Conservation (phyloP, 2,797 vertebrate species). For the Iguana delicatissima region DNA sequence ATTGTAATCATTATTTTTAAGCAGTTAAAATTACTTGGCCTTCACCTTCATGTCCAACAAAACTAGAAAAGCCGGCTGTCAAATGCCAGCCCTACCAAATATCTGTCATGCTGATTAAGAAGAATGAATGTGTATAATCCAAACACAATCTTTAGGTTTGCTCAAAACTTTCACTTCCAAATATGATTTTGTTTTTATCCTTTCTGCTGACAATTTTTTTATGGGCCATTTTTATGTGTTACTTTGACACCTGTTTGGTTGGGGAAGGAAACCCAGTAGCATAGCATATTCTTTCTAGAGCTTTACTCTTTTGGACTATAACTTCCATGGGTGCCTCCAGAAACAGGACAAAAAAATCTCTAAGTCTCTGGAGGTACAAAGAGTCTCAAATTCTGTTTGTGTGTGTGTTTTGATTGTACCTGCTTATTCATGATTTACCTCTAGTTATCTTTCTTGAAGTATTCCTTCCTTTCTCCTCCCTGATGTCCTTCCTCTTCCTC, state of each 20-base stretch:
- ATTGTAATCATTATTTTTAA: conserved; percentile 47
- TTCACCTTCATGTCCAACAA: conserved; percentile 25
- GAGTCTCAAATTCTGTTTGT: no score
- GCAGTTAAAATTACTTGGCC: conserved; percentile 34
- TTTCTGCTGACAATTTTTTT: not conserved
- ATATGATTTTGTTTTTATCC: not conserved
- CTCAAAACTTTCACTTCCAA: not conserved
- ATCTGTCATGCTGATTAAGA: conserved; percentile 40
- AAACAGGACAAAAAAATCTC: no score
- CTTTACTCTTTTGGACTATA: no score
- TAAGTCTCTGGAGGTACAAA: no score
- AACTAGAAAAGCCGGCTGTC: not conserved
- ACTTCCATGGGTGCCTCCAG: no score
- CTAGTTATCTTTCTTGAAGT: no score
- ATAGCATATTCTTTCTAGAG: no score
- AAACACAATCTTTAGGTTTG: not conserved
- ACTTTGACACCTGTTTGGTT: not conserved
- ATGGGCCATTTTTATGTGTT: no score
- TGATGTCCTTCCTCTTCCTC: no score
- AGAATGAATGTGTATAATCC: conserved; percentile 25
- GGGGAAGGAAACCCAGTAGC: not conserved
- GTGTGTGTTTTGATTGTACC: no score
- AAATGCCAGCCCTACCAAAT: conserved; percentile 16
- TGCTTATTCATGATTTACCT: no score
- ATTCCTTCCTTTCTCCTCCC: no score